Conservation (phyloP, 1,140 invertebrate genomes). For the Orius laevigatus region DNA sequence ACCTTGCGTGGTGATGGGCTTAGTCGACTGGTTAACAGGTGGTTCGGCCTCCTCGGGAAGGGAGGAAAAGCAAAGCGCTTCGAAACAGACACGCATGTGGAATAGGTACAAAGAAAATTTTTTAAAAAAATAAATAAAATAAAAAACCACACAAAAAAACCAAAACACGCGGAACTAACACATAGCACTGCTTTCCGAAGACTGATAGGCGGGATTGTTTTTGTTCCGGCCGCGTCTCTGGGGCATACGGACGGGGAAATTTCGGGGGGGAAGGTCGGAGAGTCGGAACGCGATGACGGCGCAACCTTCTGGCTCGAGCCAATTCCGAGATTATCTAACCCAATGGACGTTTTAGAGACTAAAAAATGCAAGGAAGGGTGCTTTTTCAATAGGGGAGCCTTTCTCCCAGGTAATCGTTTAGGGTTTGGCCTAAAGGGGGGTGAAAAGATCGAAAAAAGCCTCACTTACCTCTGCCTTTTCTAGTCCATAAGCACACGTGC, state of each 20-base stretch:
- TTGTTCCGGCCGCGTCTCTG: conserved; percentile 8
- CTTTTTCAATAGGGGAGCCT: no score
- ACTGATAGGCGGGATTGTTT: not conserved
- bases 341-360: no score
- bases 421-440: no score
- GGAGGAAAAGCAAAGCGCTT: conserved; percentile 71
- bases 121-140: not conserved
- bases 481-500: no score
- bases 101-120: not conserved
- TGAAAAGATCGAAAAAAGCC: no score
- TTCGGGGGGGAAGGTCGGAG: not conserved
- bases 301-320: no score
- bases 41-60: conserved; percentile 48
- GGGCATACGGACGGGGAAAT: not conserved
- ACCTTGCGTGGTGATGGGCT: conserved; percentile 7
- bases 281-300: not conserved
- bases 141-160: not conserved
- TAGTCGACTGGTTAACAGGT: not conserved
- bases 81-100: conserved; percentile 67
- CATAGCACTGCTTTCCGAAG: no score
- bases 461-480: no score
- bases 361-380: no score
- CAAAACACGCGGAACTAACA: not conserved
- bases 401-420: no score
- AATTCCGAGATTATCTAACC: no score